Evolutionary conservation across 1,140 invertebrate genomes (phyloP).

Genomic region (Drosophila sucinea): DNA sequence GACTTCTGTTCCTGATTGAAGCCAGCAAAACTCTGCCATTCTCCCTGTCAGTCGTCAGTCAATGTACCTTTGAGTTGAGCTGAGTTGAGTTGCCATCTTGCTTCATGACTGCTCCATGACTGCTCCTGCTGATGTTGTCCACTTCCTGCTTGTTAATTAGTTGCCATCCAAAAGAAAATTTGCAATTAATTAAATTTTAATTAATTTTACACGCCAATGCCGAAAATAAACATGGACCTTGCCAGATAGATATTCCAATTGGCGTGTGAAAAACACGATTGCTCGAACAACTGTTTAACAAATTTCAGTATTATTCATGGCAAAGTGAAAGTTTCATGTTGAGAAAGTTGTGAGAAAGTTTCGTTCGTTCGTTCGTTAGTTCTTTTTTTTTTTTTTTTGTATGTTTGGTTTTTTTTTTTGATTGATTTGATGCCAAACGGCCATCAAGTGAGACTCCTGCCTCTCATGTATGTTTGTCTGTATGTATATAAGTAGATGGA

Average conservation of each 20-base stretch:
- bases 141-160: conserved; percentile 49
- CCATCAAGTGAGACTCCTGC: background rate
- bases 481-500: background rate
- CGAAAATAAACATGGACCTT: conserved; percentile 30
- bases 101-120: background rate
- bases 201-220: conserved; percentile 63
- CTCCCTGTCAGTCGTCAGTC: conserved; percentile 29
- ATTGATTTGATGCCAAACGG: conserved; percentile 50
- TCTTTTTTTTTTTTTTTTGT: background rate
- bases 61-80: conserved; percentile 51
- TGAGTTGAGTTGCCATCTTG: conserved; percentile 22
- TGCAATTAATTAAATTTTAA: conserved; percentile 79
- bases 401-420: background rate
- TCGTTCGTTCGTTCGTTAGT: background rate
- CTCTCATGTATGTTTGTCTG: background rate
- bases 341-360: conserved; percentile 34
- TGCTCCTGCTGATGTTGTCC: background rate
- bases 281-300: conserved; percentile 52
- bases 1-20: conserved; percentile 24
- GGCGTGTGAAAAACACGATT: conserved; percentile 63
- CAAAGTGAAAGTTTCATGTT: conserved; percentile 44
- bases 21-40: conserved; percentile 15
- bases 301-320: conserved; percentile 51
- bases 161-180: conserved; percentile 52
- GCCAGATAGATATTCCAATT: conserved; percentile 29